Evolutionary conservation across 2,113 vertebrate species (phyloP), one percentile per base, ranked within the genome.

Genomic region (Leucopsar rothschildi): DNA sequence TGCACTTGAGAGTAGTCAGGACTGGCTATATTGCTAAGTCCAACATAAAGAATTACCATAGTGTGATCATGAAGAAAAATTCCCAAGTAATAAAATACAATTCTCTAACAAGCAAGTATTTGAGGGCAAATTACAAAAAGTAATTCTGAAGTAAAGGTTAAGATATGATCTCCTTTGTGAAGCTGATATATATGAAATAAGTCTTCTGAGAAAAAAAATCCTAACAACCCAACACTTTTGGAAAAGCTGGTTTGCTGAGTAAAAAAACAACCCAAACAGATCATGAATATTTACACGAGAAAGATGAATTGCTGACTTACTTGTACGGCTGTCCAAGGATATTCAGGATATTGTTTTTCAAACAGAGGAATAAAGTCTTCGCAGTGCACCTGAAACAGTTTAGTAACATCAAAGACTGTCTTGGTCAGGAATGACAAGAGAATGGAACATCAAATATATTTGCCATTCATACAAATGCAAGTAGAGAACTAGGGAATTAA

Each of bases 361-460:
- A 99, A 99, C 92, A 98, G 97, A 1, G 98, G 98, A 79, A 99
- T 98, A 91, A 99, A 99, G 57, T 99, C 98, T 50, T 99, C 95
- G 33, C 97, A 99, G 91, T 99, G 99, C 33, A 99, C 97, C 99
- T 99, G 61, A 1, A 94, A 82, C 27, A 91, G 59, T 88, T 78
- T 7, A 80, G n/a, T 56, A 76, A 72, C 22, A 91, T 60, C n/a
- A 93, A 76, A 90, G 28, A 37, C 24, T 66, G 31, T 52, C 59
- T 83, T 53, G 21, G 22, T 31, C 23, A 4, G 44, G 27, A 92
- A 42, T 14, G 11, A 70, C 35, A 69, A 52, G 33, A 80, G 12
- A 90, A 23, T 5, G 16, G 21, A 91, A 64, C 10, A 76, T 24
- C 19, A 79, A 69, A 8, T 42, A 4, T 8, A 47, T 95, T 3